These are phyloP conservation scores for Magallana nippona DNA, from an alignment of 2,888 invertebrate species.

Conservation along the genomic window DNA sequence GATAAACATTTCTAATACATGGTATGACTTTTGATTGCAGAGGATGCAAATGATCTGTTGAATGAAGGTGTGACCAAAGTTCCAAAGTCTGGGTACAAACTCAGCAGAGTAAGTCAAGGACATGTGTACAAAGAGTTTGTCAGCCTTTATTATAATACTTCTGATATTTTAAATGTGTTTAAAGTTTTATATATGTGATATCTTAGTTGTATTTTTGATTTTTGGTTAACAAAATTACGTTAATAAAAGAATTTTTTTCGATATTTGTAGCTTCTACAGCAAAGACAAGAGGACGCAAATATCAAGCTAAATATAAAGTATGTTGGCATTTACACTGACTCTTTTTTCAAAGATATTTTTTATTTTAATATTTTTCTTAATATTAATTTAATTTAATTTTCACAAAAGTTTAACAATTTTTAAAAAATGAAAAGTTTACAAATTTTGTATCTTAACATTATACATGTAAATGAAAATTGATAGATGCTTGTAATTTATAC, in stretches of 20 bases:
- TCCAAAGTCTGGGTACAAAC: slow-evolving; percentile 67
- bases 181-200: too few relatives aligned
- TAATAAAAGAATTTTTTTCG: background rate
- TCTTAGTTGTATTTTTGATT: background rate
- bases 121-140: too few relatives aligned
- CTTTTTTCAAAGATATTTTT: too few relatives aligned
- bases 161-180: too few relatives aligned
- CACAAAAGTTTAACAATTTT: too few relatives aligned
- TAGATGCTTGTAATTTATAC: background rate
- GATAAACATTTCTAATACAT: background rate
- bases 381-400: too few relatives aligned
- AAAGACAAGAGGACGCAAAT: slow-evolving; percentile 67
- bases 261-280: slow-evolving; percentile 63
- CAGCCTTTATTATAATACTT: too few relatives aligned
- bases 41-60: slow-evolving; percentile 70
- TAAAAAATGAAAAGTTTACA: too few relatives aligned
- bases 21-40: slow-evolving; percentile 52
- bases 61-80: slow-evolving; percentile 71
- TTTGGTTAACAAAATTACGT: background rate
- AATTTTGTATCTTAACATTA: too few relatives aligned
- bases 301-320: slow-evolving; percentile 74
- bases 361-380: too few relatives aligned
- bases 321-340: slow-evolving; percentile 48
- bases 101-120: slow-evolving; percentile 66
- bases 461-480: too few relatives aligned